Conservation (phyloP, 2,888 invertebrate genomes). For the Dromius quadrimaculatus region DNA sequence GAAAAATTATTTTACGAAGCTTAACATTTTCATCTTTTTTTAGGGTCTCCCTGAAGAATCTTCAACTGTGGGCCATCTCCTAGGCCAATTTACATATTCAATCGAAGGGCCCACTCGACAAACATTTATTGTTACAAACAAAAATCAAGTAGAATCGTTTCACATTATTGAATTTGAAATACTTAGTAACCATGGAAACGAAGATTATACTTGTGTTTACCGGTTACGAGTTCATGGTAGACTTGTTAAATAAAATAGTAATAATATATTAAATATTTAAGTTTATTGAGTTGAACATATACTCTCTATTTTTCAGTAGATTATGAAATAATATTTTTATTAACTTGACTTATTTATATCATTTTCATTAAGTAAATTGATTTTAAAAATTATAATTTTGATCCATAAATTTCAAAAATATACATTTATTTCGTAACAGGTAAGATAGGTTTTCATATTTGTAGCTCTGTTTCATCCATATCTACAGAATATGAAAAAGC, state of each 20-base stretch:
- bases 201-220: conserved; percentile 79
- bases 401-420: no score
- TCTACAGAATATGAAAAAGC: no score
- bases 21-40: conserved; percentile 36
- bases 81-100: conserved; percentile 70
- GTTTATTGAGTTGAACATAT: conserved; percentile 5
- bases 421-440: no score
- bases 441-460: no score
- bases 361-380: neutral
- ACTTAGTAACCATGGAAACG: conserved; percentile 75
- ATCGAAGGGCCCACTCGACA: conserved; percentile 69
- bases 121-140: conserved; percentile 63
- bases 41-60: conserved; percentile 57
- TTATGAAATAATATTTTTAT: no score
- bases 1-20: no score
- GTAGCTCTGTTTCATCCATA: no score
- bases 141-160: conserved; percentile 57
- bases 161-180: conserved; percentile 69
- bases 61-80: conserved; percentile 53
- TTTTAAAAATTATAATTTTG: neutral
- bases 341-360: no score
- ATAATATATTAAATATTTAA: neutral
- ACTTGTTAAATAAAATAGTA: conserved; percentile 36
- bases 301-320: neutral
- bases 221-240: conserved; percentile 76